Evolutionary conservation across 2,797 vertebrate genomes (phyloP).

Genomic region (Tolypeutes matacus): DNA sequence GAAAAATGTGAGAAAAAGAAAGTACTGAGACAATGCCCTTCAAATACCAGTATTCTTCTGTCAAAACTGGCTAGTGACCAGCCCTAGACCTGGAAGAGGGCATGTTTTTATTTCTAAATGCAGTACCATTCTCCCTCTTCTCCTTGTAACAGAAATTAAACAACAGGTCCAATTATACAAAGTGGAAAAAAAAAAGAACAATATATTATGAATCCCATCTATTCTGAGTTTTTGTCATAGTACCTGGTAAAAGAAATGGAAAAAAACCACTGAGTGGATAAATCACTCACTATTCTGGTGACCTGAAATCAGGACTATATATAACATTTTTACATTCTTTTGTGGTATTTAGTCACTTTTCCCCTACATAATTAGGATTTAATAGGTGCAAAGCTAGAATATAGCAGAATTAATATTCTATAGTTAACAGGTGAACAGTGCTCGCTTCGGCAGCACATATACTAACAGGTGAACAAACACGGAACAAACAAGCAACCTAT

Average conservation of each 20-base stretch:
- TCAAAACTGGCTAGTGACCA: background rate
- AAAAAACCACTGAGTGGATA: background rate
- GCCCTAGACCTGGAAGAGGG: background rate
- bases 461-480: background rate
- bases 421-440: no score
- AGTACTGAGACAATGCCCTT: background rate
- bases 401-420: background rate
- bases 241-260: constrained; percentile 1
- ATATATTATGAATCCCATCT: background rate
- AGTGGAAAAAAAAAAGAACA: background rate
- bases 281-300: background rate
- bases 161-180: background rate
- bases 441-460: no score
- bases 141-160: background rate
- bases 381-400: background rate
- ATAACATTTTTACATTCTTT: background rate
- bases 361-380: background rate
- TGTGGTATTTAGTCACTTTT: background rate
- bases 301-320: background rate
- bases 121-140: background rate
- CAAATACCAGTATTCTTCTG: background rate
- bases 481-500: background rate
- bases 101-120: background rate
- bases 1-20: no score
- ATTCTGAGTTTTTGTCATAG: background rate